phyloP scores from a whole-genome alignment of 1,140 invertebrate species.

The Drosophila prosaltans region DNA sequence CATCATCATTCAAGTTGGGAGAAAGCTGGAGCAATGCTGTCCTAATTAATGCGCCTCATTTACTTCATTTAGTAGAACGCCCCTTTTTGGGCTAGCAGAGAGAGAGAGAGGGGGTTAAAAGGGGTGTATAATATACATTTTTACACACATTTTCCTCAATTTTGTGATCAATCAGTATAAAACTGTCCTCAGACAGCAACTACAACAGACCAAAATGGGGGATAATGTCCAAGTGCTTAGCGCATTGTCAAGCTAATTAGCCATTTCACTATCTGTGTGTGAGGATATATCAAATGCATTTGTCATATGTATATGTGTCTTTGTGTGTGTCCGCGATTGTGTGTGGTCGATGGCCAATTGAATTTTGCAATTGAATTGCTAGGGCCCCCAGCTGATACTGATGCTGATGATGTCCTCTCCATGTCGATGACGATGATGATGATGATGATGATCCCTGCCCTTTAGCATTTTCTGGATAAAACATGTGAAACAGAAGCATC shows the following conservation, averaged over 20 bases:
- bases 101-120: not conserved
- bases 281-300: slow-evolving; percentile 52
- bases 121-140: slow-evolving; percentile 5
- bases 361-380: slow-evolving; percentile 61
- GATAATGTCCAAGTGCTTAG: slow-evolving; percentile 80
- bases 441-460: slow-evolving; percentile 31
- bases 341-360: slow-evolving; percentile 53
- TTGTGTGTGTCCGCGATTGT: not conserved
- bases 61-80: slow-evolving; percentile 26
- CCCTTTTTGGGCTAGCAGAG: not conserved
- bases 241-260: slow-evolving; percentile 77
- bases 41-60: slow-evolving; percentile 76
- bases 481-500: slow-evolving; percentile 8
- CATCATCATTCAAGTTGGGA: slow-evolving; percentile 25
- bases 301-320: slow-evolving; percentile 26
- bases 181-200: slow-evolving; percentile 6
- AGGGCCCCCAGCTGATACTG: slow-evolving; percentile 24
- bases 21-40: slow-evolving; percentile 39
- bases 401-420: not conserved
- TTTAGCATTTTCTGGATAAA: slow-evolving; percentile 2
- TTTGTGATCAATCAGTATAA: slow-evolving; percentile 24
- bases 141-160: slow-evolving; percentile 40
- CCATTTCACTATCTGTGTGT: slow-evolving; percentile 37
- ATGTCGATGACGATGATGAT: not conserved
- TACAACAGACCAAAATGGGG: slow-evolving; percentile 22